Conservation (phyloP, 2,888 invertebrate species). For the Drosophila mercatorum region DNA sequence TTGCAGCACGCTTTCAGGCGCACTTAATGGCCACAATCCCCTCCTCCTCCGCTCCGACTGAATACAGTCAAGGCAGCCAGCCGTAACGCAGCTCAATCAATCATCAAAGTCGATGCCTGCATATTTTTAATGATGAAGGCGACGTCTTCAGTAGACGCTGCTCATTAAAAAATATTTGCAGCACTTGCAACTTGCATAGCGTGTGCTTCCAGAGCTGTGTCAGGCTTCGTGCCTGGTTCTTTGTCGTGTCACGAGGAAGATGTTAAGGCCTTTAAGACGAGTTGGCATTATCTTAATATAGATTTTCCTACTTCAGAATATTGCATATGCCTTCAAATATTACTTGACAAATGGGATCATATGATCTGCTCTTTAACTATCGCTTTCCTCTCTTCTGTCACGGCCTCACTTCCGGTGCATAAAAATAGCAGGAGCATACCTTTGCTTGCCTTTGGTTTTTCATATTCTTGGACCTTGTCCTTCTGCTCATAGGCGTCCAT, state of each 20-base stretch:
- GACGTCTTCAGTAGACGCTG: conserved; percentile 32
- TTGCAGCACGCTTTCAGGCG: conserved; percentile 53
- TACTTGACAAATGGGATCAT: too few species aligned
- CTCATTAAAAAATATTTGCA: conserved; percentile 62
- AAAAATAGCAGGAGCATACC: not conserved
- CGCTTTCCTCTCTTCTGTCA: too few species aligned
- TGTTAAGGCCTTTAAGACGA: not conserved
- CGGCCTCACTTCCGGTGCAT: too few species aligned
- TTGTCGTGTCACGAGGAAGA: conserved; percentile 15
- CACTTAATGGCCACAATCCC: conserved; percentile 58
- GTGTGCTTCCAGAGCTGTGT: conserved; percentile 4
- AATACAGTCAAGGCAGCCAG: conserved; percentile 23
- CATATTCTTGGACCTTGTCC: conserved; percentile 28
- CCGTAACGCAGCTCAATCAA: conserved; percentile 59
- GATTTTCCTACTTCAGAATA: not conserved
- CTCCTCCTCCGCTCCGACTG: not conserved
- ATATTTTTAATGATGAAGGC: conserved; percentile 61
- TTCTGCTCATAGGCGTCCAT: conserved; percentile 35
- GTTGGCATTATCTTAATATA: too few species aligned
- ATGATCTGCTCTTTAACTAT: too few species aligned
- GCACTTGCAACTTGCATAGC: conserved; percentile 26
- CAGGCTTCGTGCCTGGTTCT: not conserved
- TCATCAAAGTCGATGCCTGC: conserved; percentile 55
- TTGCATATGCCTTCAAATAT: too few species aligned
- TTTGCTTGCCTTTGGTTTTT: not conserved